These are phyloP conservation scores for Anguilla obscura DNA, from an alignment of 2,797 vertebrate species.

Conservation along the genomic window DNA sequence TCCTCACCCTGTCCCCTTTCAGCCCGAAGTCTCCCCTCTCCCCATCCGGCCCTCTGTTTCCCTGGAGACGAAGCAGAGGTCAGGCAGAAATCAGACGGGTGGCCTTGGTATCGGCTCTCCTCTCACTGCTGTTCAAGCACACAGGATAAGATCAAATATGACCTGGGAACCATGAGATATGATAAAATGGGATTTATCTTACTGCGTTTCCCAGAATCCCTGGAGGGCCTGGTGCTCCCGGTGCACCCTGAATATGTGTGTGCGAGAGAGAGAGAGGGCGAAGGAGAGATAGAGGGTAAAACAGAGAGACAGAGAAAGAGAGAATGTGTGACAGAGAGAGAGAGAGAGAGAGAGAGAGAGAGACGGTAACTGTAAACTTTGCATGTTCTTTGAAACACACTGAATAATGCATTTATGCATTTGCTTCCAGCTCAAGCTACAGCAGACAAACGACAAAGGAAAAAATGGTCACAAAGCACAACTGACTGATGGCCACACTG, in stretches of 20 bases:
- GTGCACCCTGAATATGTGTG: slow-evolving; percentile 64
- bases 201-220: slow-evolving; percentile 74
- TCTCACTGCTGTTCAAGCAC: not conserved
- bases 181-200: slow-evolving; percentile 45
- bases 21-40: slow-evolving; percentile 75
- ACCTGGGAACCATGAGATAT: not conserved
- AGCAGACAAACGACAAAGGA: too few relatives aligned
- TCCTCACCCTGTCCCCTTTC: slow-evolving; percentile 79
- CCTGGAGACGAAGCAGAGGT: slow-evolving; percentile 62
- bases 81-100: not conserved
- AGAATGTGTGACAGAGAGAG: not conserved
- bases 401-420: not conserved
- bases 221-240: slow-evolving; percentile 68
- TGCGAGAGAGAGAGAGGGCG: not conserved
- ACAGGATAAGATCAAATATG: not conserved
- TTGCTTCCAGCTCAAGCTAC: too few relatives aligned
- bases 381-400: not conserved
- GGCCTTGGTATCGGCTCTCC: not conserved
- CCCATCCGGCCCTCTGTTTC: slow-evolving; percentile 71
- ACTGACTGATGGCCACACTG: too few relatives aligned
- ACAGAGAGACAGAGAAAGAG: too few relatives aligned
- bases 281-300: not conserved
- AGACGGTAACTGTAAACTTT: not conserved
- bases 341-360: too few relatives aligned
- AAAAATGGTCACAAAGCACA: too few relatives aligned